Base-by-base conservation (phyloP, 2,113 vertebrate species). In the Erythrolamprus reginae region DNA sequence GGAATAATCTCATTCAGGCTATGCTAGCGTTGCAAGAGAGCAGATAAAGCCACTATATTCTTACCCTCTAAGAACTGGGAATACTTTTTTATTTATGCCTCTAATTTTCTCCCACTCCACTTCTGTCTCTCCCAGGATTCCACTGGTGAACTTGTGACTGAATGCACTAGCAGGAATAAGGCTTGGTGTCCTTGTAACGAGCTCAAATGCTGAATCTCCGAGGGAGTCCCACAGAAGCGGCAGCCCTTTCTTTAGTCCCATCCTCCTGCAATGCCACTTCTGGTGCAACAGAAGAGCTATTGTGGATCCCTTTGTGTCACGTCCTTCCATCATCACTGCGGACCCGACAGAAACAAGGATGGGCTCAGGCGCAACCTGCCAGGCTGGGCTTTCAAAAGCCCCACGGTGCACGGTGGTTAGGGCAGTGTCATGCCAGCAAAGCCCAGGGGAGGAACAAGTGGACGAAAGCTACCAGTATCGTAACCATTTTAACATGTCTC, bases 131-230 rank as follows among this genome's bases (percentile, higher is more conserved):
- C 93, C 89, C 92, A 98, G 97, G 95, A 98, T 98, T 91, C 97
- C 97, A 84, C 94, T 98, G 96, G 97, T 98, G 96, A 98, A 98
- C 95, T 97, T 98, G 97, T 98, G 97, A 98, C 0, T 42, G 84
- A 77, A 42, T 42, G 33, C 88, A 91, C 90, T 48, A 0, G 1
- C 95, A 92, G 92, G 83, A 92, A 93, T 92, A 88, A 89, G 88
- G 93, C 85, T 94, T 61, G 92, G 91, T 53, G 90, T 28, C 88
- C 55, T 83, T n/a, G 38, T 84, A 48, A 15, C 10, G n/a, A 61
- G 90, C 83, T 87, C 86, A 51, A 61, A 51, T 38, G 45, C 86
- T 84, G 53, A 83, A 86, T 84, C 45, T 61, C 21, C 38, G 17
- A 50, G 50, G 51, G 53, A 88, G 38, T 83, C 55, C 86, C 86